Evolutionary conservation across 2,888 invertebrate species (phyloP), one percentile per base, ranked within the genome.

Genomic region (Carterocephalus palaemon): DNA sequence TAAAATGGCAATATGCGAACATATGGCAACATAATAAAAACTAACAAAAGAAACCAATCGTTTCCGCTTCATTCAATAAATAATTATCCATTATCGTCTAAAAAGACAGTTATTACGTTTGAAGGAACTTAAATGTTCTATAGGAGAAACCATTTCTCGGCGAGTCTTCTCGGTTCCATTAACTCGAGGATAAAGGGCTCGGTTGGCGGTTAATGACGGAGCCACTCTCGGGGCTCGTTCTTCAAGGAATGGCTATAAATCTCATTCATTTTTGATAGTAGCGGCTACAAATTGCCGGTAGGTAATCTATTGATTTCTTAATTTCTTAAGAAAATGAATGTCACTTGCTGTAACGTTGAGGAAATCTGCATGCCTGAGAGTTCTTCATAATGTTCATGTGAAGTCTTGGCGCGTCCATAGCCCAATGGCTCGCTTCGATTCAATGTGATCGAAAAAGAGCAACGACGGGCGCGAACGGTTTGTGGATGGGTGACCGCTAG

Each of bases 51-150:
- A 15, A 29, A 8, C 5, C 8, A 6, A 16, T 16, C 8, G 4
- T 2, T 37, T 19, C 40, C 40, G 40, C 40, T 19, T 19, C 16
- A 16, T 29, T 29, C 29, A 16, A 29, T 29, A 29, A 16, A 29
- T 29, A 29, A 29, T 29, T 29, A 29, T 2, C 29, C 33, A 20
- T 54, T 29, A 29, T 8, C 29, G 29, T 15, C 29, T 36, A 36
- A 15, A 23, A 36, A 36, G 23, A 26, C 32, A 29, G 51, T 64
- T 65, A 68, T 64, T 59, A 60, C 69, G 64, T 64, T 73, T 68
- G 62, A 65, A 67, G 67, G 69, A 66, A 71, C 71, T 71, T 70
- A 72, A 75, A 76, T 74, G 68, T 60, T 66, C 63, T 63, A 66
- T 68, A 70, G 59, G 55, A 61, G 59, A 54, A 53, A 58, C 64